A percentile compares a stretch with the other conserved stretches of the same genome.
These are phyloP conservation scores for Threskiornis aethiopicus DNA, from an alignment of 2,797 vertebrate species.

Conservation along the genomic window DNA sequence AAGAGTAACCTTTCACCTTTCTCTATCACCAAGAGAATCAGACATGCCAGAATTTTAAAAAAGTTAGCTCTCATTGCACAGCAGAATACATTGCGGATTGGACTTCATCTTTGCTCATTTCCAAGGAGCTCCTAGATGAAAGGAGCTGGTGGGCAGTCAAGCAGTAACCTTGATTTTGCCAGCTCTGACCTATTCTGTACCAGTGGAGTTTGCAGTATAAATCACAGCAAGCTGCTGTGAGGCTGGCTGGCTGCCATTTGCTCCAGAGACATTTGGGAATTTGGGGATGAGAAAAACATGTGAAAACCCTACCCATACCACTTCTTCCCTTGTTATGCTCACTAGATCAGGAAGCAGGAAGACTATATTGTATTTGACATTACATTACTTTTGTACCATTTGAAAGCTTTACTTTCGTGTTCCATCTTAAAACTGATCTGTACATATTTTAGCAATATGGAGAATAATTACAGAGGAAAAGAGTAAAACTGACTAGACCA, in stretches of 20 bases:
- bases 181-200: background rate
- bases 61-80: background rate
- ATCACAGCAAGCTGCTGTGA: background rate
- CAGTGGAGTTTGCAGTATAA: background rate
- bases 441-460: background rate
- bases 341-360: background rate
- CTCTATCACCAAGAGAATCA: background rate
- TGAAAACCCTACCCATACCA: background rate
- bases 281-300: background rate
- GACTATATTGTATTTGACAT: background rate
- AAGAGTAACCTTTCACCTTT: background rate
- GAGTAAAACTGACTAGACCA: background rate
- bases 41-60: background rate
- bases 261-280: background rate
- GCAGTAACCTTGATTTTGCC: background rate
- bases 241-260: background rate
- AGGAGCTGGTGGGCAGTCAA: background rate
- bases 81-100: background rate
- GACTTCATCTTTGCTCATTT: background rate
- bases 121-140: background rate
- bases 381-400: background rate
- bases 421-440: background rate
- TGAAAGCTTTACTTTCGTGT: background rate
- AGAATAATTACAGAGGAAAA: background rate
- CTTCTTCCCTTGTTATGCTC: background rate